phyloP scores from a whole-genome alignment of 2,113 vertebrate species.

The Xyliphius kryptos region DNA sequence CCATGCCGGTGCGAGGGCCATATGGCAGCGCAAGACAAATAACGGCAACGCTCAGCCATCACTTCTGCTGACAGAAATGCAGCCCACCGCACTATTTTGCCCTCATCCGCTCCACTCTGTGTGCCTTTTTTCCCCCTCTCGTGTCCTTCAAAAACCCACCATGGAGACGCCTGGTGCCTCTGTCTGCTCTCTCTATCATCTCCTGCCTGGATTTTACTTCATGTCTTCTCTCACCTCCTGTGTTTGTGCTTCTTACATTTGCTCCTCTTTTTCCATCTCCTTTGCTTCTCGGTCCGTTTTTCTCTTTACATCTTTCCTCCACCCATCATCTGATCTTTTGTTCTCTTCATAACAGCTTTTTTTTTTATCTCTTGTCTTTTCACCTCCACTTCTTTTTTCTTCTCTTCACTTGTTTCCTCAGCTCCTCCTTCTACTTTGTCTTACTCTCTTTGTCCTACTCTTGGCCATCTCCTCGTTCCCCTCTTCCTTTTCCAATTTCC shows the following conservation, averaged over 20 bases:
- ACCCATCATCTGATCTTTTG: background rate
- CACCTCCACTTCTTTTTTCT: background rate
- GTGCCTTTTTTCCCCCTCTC: constrained; percentile 49
- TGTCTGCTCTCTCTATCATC: background rate
- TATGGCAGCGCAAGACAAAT: constrained; percentile 75
- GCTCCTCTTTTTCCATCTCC: background rate
- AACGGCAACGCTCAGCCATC: constrained; percentile 69
- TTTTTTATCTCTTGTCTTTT: background rate
- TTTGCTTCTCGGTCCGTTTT: background rate
- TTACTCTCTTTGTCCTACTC: background rate
- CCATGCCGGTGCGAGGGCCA: constrained; percentile 61
- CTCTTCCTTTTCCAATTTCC: background rate
- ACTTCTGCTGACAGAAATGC: constrained; percentile 77
- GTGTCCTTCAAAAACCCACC: constrained; percentile 62
- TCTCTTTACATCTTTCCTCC: background rate
- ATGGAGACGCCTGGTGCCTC: constrained; percentile 4
- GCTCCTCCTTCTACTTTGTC: background rate
- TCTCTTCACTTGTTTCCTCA: background rate
- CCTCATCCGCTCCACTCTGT: constrained; percentile 60
- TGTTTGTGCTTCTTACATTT: background rate
- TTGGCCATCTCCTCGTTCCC: background rate
- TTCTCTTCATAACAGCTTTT: background rate
- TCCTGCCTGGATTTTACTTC: too few species aligned
- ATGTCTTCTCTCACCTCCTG: too few species aligned
- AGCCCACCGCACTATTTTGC: constrained; percentile 71